Evolutionary conservation across 2,888 invertebrate genomes (phyloP), one percentile per base, ranked within the genome.

Genomic region (Trachelus tabidus): DNA sequence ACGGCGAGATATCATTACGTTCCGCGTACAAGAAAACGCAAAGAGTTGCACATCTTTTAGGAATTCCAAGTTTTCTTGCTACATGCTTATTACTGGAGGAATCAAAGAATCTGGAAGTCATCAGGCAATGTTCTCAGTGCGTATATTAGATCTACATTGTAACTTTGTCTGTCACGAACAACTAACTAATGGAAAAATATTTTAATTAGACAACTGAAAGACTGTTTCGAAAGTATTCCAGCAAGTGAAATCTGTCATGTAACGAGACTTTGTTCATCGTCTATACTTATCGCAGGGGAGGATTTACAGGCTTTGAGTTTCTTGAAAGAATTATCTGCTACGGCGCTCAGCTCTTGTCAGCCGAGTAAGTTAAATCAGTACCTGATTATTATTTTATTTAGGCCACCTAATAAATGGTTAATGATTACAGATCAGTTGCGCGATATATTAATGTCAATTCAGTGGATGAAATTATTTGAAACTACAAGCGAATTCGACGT

Each of bases 61-160:
- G 76, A 68, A 74, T 87, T 71, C 77, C 86, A 73, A 83, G 81
- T 78, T 79, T 87, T 11, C 35, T 82, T 34, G 85, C 85, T 40
- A 68, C 83, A 12, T 83, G 82, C 40, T 75, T 77, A 30, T 84
- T 89, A 23, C 81, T 86, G 68, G 75, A 87, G 23, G 69, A 56
- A 12, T 82, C 78, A 9, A 80, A 83, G 56, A 75, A 85, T 68
- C 56, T 79, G 30, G 78, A 80, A 9, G 56, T 84, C 75, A 79
- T 90, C 12, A 85, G 85, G 79, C 78, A 77, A 76, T 81, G 84
- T 34, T 77, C 83, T 69, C 77, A 75, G 89, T 89, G 78, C 82
- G 81, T 76, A 77, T 75, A 76, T 75, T 34, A 23, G 69, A 69
- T 23, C 56, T 56, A 23, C 23, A 9, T 23, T 23, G 56, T 23